These are phyloP conservation scores for Brachionus manjavacas DNA, from an alignment of 1,140 invertebrate species.

Conservation along the genomic window DNA sequence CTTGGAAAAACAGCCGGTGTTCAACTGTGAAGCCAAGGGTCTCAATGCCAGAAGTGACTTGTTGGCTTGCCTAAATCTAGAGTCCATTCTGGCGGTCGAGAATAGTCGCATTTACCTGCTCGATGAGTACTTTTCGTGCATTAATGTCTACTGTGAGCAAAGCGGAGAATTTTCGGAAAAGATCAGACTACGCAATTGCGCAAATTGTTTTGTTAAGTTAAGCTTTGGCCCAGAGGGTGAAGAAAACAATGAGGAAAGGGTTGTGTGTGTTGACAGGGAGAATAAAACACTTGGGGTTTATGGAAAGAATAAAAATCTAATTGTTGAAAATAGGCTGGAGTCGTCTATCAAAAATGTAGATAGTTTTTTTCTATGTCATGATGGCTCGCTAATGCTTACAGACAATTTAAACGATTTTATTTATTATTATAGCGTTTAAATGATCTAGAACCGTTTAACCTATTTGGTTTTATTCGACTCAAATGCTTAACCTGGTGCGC, in stretches of 20 bases:
- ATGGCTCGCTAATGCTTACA: not conserved
- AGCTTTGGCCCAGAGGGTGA: not conserved
- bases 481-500: not conserved
- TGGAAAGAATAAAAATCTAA: not conserved
- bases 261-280: not conserved
- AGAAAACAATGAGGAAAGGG: not conserved
- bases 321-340: not conserved
- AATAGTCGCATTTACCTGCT: not conserved
- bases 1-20: not conserved
- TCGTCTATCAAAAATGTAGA: not conserved
- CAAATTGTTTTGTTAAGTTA: not conserved
- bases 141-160: not conserved
- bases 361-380: not conserved
- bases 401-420: conserved; percentile 10
- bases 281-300: not conserved
- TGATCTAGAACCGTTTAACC: not conserved
- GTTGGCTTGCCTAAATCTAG: not conserved
- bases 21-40: not conserved
- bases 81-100: not conserved
- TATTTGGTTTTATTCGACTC: not conserved
- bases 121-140: not conserved
- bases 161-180: not conserved
- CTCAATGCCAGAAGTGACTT: not conserved
- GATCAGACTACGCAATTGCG: not conserved
- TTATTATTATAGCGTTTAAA: not conserved